phyloP scores from a whole-genome alignment of 2,797 vertebrate genomes.

The Pangasius macronema region DNA sequence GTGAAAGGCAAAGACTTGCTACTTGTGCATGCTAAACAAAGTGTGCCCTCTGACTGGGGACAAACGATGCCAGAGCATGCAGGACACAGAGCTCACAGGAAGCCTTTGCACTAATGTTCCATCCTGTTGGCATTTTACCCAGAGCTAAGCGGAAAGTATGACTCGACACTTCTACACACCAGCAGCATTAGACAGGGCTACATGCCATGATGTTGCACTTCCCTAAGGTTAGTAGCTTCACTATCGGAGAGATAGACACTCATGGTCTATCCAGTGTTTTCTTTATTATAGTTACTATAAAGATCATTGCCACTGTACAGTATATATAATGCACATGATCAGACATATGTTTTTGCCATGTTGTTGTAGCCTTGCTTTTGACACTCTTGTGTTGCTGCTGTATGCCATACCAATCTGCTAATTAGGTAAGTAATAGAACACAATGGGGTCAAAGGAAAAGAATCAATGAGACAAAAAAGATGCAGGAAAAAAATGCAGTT shows the following conservation, averaged over 20 bases:
- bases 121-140: slow-evolving; percentile 72
- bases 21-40: slow-evolving; percentile 39
- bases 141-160: slow-evolving; percentile 69
- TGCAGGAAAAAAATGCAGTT: background rate
- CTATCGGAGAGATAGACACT: background rate
- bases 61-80: slow-evolving; percentile 41
- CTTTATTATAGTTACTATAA: slow-evolving; percentile 4
- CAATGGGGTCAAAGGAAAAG: background rate
- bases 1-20: background rate
- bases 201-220: slow-evolving; percentile 46
- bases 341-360: background rate
- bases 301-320: background rate
- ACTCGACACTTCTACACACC: slow-evolving; percentile 58
- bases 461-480: background rate
- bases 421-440: slow-evolving; percentile 28
- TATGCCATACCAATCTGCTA: slow-evolving; percentile 31
- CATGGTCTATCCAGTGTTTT: background rate
- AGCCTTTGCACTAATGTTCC: slow-evolving; percentile 70
- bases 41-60: slow-evolving; percentile 33
- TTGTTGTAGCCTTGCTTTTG: slow-evolving; percentile 3
- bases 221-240: background rate
- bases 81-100: slow-evolving; percentile 66
- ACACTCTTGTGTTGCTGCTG: slow-evolving; percentile 15
- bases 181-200: slow-evolving; percentile 28
- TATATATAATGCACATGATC: background rate